Percentiles rank a stretch among this genome's conserved stretches.
Conservation (phyloP, 2,113 vertebrate species). For the Lamprologus callipterus region DNA sequence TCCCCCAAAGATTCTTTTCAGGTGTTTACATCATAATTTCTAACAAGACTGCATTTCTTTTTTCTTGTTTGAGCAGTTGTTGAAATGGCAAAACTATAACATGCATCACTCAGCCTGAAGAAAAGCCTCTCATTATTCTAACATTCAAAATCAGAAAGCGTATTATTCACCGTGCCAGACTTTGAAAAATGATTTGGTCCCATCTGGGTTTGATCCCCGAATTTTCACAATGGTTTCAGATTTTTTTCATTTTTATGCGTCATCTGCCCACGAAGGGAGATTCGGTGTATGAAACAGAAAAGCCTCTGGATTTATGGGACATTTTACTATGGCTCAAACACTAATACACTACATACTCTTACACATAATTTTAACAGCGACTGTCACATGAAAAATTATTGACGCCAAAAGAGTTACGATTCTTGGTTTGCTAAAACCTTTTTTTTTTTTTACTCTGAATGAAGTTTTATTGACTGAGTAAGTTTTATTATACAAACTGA, state of each 20-base stretch:
- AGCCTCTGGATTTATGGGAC: slow-evolving; percentile 35
- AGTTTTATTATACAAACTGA: slow-evolving; percentile 8
- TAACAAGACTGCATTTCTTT: not conserved
- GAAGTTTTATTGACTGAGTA: not conserved
- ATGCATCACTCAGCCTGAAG: not conserved
- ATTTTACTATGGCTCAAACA: slow-evolving; percentile 29
- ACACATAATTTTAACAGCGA: slow-evolving; percentile 28
- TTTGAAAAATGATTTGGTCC: slow-evolving; percentile 17
- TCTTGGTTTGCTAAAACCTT: not conserved
- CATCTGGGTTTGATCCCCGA: slow-evolving; percentile 51
- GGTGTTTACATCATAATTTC: not conserved
- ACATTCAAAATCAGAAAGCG: slow-evolving; percentile 15
- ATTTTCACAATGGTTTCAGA: slow-evolving; percentile 15
- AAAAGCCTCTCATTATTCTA: slow-evolving; percentile 7
- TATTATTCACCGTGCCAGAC: slow-evolving; percentile 18
- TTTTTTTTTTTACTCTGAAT: not conserved
- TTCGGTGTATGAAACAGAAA: slow-evolving; percentile 41
- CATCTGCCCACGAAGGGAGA: not conserved
- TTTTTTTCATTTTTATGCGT: not conserved
- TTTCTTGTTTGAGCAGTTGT: not conserved
- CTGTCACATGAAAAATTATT: slow-evolving; percentile 32
- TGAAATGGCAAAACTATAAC: not conserved
- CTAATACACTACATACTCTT: slow-evolving; percentile 37
- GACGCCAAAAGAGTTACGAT: slow-evolving; percentile 20
- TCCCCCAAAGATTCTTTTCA: not conserved